Evolutionary conservation across 2,888 invertebrate species (phyloP).

Genomic region (Mythimna impura): DNA sequence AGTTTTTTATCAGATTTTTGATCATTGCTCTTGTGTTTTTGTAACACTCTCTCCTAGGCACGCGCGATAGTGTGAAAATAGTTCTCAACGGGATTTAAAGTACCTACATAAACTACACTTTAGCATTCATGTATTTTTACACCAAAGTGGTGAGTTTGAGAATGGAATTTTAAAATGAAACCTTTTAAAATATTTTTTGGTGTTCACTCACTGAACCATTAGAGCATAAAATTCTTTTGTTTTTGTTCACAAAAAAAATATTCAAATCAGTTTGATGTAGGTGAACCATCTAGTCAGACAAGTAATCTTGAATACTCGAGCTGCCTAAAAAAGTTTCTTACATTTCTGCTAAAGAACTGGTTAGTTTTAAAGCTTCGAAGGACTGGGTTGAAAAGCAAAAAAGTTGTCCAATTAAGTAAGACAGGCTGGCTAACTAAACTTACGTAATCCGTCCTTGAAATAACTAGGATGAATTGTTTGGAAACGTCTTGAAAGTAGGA

Average conservation of each 20-base stretch:
- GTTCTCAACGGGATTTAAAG: conserved; percentile 60
- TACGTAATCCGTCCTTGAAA: conserved; percentile 57
- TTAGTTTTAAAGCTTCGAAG: conserved; percentile 57
- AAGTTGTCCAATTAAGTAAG: conserved; percentile 66
- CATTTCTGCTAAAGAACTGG: conserved; percentile 62
- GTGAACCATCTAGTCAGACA: conserved; percentile 41
- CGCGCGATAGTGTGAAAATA: conserved; percentile 56
- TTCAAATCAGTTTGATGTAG: conserved; percentile 24
- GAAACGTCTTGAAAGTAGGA: conserved; percentile 44
- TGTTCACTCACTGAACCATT: conserved; percentile 38
- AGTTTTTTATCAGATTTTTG: conserved; percentile 40
- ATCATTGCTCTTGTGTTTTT: conserved; percentile 25
- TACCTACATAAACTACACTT: conserved; percentile 59
- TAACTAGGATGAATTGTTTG: conserved; percentile 49
- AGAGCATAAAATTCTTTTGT: conserved; percentile 29
- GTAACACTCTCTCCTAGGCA: conserved; percentile 50
- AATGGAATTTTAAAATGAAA: conserved; percentile 60
- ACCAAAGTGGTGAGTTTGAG: conserved; percentile 46
- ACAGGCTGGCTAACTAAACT: conserved; percentile 50
- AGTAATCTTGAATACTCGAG: conserved; percentile 38
- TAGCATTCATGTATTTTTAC: conserved; percentile 61
- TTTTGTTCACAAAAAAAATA: conserved; percentile 28
- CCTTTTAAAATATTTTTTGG: conserved; percentile 60
- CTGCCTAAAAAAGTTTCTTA: conserved; percentile 53
- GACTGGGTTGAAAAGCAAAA: conserved; percentile 52